These are phyloP conservation scores for Heteractis magnifica DNA, from an alignment of 92 coral and sea anemone genomes.

Conservation along the genomic window DNA sequence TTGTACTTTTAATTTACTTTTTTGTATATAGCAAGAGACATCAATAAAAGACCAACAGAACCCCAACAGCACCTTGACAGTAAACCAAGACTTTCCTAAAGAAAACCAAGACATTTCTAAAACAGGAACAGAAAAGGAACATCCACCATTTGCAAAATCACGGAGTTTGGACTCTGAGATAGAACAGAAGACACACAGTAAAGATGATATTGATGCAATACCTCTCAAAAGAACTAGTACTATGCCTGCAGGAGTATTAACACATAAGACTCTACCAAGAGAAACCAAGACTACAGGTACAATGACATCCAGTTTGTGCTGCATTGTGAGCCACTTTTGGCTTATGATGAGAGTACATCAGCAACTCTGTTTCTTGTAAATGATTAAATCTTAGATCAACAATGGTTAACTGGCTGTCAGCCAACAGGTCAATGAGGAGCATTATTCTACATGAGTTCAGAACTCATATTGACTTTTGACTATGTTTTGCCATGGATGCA, in stretches of 20 bases:
- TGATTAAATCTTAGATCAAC: no score
- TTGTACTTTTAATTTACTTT: background rate
- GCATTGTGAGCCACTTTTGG: no score
- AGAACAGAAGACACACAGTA: slow-evolving; percentile 6
- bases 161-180: slow-evolving; percentile 40
- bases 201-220: slow-evolving; percentile 26
- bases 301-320: background rate
- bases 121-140: background rate
- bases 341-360: no score
- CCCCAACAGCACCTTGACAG: background rate
- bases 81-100: slow-evolving; percentile 22
- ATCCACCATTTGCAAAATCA: slow-evolving; percentile 25
- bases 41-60: slow-evolving; percentile 12
- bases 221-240: slow-evolving; percentile 11
- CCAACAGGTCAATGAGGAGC: no score
- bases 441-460: no score
- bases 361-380: no score
- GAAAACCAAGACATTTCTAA: slow-evolving; percentile 5
- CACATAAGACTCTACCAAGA: background rate
- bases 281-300: slow-evolving; percentile 18
- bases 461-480: no score
- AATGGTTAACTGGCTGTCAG: no score
- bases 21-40: slow-evolving; percentile 41
- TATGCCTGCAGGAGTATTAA: background rate
- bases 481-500: no score